These are phyloP conservation scores for Meriones unguiculatus DNA, from an alignment of 2,113 vertebrate species.

Conservation along the genomic window DNA sequence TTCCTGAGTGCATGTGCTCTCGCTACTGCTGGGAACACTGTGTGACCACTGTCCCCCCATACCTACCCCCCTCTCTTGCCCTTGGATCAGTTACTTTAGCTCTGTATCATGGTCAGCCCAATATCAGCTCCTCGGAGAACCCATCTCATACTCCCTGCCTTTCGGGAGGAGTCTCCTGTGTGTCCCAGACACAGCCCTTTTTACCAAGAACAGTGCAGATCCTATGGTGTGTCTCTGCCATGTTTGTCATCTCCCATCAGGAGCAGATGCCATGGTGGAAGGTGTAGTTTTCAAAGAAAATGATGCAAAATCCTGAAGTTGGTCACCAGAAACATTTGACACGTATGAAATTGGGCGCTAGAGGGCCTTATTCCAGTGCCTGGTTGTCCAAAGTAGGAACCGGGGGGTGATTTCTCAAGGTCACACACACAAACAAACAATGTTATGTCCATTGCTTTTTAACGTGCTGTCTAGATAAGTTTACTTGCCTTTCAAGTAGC, in stretches of 20 bases:
- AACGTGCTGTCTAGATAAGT: not conserved
- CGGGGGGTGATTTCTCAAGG: not conserved
- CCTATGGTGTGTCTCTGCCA: not conserved
- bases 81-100: not conserved
- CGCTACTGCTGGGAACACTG: not conserved
- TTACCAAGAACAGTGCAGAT: not conserved
- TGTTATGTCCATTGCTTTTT: not conserved
- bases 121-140: not conserved
- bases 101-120: not conserved
- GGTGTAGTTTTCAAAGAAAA: not conserved
- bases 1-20: not conserved
- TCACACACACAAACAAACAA: not conserved
- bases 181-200: not conserved
- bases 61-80: not conserved
- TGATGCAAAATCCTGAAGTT: not conserved
- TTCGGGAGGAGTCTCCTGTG: not conserved
- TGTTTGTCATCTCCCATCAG: not conserved
- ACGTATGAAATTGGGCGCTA: not conserved
- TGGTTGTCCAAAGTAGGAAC: not conserved
- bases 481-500: not conserved
- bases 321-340: not conserved
- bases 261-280: not conserved
- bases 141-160: not conserved
- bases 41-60: not conserved
- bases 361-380: fast-evolving